A percentile compares a stretch with the other conserved stretches of the same genome.
These are phyloP conservation scores for Lasius fuliginosus DNA, from an alignment of 2,888 invertebrate genomes.

Conservation along the genomic window DNA sequence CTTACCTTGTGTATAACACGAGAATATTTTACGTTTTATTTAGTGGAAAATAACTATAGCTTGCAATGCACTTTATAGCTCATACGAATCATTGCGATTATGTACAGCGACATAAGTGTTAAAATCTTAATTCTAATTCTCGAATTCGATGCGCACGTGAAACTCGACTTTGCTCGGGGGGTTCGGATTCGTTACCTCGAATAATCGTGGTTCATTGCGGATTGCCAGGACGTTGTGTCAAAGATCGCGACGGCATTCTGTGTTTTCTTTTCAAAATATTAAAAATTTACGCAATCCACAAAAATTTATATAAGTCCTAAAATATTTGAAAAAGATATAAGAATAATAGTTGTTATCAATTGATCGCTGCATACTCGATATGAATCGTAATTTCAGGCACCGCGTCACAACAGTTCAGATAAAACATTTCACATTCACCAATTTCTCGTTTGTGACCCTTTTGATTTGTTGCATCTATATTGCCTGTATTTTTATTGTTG, in stretches of 20 bases:
- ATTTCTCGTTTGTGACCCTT: background rate
- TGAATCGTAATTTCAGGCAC: constrained; percentile 61
- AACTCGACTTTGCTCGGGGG: constrained; percentile 53
- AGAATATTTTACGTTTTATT: background rate
- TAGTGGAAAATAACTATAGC: background rate
- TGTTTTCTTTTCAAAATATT: constrained; percentile 29
- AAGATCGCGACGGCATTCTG: background rate
- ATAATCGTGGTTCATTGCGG: constrained; percentile 36
- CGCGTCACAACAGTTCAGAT: constrained; percentile 40
- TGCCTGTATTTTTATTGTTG: constrained; percentile 10
- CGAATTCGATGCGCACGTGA: constrained; percentile 63
- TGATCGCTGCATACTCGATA: background rate
- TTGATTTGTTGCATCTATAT: constrained; percentile 14
- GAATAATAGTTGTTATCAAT: constrained; percentile 22
- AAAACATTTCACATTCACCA: constrained; percentile 19
- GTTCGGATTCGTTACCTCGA: constrained; percentile 31
- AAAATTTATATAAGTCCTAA: constrained; percentile 22
- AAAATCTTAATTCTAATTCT: constrained; percentile 67
- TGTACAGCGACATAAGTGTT: constrained; percentile 70
- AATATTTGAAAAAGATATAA: constrained; percentile 21
- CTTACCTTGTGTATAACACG: background rate
- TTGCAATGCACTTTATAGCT: constrained; percentile 59
- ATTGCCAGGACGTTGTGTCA: constrained; percentile 67
- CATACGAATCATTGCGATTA: constrained; percentile 66
- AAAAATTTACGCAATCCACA: constrained; percentile 20